Evolutionary conservation across 30 jellyfish, hydroid and myxozoan species (phyloP), one percentile per base, ranked within the genome.

Genomic region (Turritopsis rubra): DNA sequence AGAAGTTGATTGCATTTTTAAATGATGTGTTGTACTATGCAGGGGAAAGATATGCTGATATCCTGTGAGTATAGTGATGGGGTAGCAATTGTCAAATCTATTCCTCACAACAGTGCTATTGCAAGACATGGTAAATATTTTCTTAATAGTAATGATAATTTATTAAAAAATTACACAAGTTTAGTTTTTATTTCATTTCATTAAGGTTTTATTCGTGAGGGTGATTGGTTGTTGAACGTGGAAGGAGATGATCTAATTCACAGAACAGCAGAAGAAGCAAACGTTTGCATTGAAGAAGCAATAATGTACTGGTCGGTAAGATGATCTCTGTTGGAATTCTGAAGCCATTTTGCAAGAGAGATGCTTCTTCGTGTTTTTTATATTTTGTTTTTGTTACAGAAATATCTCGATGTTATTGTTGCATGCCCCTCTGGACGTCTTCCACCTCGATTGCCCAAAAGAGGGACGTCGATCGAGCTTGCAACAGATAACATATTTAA

Each of bases 341-440:
- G 0, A 0, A 0, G 22, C 16, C 79, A 68, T n/a, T 8, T 68
- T 68, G 73, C 73, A 60, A 60, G 72, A 54, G n/a, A 54, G 72
- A 16, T 54, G 72, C 72, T 54, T 54, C 19, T 21, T 3, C 8
- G 76, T 9, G 19, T 0, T 68, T 8, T n/a, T 23, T n/a, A 68
- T 0, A n/a, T 68, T 9, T n/a, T 68, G 60, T 27, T 75, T 76
- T 66, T 28, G 8, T 52, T 79, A 54, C 53, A 92, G 98, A 83
- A 75, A 53, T 84, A 85, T 80, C 75, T 92, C 72, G 98, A 92
- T 65, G 52, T 92, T 78, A 73, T 87, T 29, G 89, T 92, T 18
- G 98, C 98, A n/a, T 92, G 98, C 74, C 89, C 94, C 1, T 93
- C 93, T 21, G 98, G 98, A 5, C 86, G 98, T 26, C 81, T 73